phyloP scores from a whole-genome alignment of 2,797 vertebrate genomes.

The Telmatherina bonti region DNA sequence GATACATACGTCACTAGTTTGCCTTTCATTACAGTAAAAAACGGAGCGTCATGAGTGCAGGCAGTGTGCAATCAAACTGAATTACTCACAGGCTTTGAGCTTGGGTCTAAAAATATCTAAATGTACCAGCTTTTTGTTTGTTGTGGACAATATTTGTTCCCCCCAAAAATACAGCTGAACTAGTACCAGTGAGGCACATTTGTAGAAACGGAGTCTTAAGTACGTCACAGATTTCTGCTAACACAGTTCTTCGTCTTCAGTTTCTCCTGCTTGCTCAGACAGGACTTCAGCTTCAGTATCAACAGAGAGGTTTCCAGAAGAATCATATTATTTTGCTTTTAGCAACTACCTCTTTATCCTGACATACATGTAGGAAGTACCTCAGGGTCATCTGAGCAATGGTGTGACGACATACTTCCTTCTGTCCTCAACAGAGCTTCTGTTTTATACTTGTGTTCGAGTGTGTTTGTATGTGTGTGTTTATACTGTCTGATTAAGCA shows the following conservation, averaged over 20 bases:
- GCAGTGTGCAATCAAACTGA: neutral
- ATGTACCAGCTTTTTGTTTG: neutral
- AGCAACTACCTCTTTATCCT: no score
- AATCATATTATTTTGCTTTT: no score
- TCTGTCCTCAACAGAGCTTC: constrained; percentile 56
- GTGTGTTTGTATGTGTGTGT: constrained; percentile 5
- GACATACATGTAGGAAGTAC: neutral
- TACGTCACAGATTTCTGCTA: constrained; percentile 14
- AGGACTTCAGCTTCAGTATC: neutral
- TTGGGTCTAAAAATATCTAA: neutral
- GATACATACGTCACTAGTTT: neutral
- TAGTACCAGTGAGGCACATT: neutral
- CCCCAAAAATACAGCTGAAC: neutral
- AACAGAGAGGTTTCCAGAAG: neutral
- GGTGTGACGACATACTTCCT: constrained; percentile 44
- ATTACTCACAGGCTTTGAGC: neutral
- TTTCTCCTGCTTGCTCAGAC: neutral
- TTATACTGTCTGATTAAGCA: neutral
- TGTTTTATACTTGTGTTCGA: constrained; percentile 6
- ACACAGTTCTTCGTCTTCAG: constrained; percentile 10
- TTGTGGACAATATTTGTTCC: neutral
- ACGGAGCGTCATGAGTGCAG: neutral
- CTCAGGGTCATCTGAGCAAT: neutral
- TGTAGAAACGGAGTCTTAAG: neutral
- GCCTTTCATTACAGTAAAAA: neutral